A percentile compares a stretch with the other conserved stretches of the same genome.
Evolutionary conservation across 2,797 vertebrate genomes (phyloP).

Genomic region (Smutsia gigantea): DNA sequence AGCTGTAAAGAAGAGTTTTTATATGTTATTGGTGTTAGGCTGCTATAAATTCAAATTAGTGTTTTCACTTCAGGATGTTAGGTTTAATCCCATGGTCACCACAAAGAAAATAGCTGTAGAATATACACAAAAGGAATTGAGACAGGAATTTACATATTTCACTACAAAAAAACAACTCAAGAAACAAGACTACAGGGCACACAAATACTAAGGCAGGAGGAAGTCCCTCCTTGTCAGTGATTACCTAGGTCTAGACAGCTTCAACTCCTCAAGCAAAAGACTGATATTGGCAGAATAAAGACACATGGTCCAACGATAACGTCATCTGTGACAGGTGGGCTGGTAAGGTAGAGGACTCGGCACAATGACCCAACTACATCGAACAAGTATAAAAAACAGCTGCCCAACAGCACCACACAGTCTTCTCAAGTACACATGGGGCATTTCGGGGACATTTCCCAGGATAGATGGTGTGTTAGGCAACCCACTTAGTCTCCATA

Average conservation of each 20-base stretch:
- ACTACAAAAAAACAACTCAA: background rate
- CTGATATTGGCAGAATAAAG: background rate
- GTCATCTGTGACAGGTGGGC: background rate
- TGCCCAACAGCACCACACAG: background rate
- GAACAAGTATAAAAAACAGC: background rate
- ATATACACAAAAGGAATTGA: background rate
- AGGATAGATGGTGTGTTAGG: background rate
- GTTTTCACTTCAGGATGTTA: background rate
- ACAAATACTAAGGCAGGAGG: background rate
- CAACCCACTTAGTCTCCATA: background rate
- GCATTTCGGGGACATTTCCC: background rate
- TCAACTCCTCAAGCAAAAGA: background rate
- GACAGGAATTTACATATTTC: background rate
- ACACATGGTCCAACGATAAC: background rate
- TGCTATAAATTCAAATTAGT: no score
- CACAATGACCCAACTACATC: background rate
- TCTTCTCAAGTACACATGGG: background rate
- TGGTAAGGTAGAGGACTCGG: background rate
- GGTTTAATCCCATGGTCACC: background rate
- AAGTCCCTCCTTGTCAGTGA: background rate
- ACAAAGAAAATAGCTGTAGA: background rate
- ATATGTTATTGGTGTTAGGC: background rate
- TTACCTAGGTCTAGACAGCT: background rate
- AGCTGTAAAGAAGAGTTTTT: background rate
- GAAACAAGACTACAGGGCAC: background rate